These are phyloP conservation scores for Actinia equina DNA, from an alignment of 64 coral and sea anemone species.

Conservation along the genomic window DNA sequence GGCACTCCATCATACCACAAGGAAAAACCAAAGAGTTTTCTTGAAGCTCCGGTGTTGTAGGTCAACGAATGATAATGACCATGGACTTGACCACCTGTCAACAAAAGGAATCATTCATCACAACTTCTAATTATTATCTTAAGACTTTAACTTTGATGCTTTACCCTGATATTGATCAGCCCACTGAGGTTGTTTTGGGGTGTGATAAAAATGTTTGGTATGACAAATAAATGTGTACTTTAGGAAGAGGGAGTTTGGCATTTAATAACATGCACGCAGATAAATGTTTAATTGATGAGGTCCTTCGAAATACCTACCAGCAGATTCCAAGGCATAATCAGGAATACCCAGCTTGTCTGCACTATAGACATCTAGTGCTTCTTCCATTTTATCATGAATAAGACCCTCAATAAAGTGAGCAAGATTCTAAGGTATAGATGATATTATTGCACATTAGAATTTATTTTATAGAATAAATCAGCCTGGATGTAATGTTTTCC, in stretches of 20 bases:
- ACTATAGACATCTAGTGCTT: slow-evolving; percentile 54
- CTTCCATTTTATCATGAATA: slow-evolving; percentile 39
- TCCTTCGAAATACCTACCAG: slow-evolving; percentile 7
- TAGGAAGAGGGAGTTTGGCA: too few relatives aligned
- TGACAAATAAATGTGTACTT: too few relatives aligned
- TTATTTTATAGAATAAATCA: too few relatives aligned
- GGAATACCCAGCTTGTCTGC: slow-evolving; percentile 81
- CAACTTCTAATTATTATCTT: too few relatives aligned
- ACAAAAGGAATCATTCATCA: not conserved
- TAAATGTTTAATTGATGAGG: too few relatives aligned
- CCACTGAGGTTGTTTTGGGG: too few relatives aligned
- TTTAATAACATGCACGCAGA: too few relatives aligned
- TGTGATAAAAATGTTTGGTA: too few relatives aligned
- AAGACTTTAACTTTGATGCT: too few relatives aligned
- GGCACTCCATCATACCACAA: slow-evolving; percentile 70
- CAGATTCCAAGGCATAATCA: slow-evolving; percentile 68
- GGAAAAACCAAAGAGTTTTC: slow-evolving; percentile 60
- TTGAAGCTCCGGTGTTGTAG: slow-evolving; percentile 44
- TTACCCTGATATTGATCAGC: too few relatives aligned
- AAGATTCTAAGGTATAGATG: not conserved
- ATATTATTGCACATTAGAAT: not conserved
- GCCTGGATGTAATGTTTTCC: too few relatives aligned
- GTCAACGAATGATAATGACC: slow-evolving; percentile 54
- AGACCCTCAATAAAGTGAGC: slow-evolving; percentile 7
- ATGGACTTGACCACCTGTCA: slow-evolving; percentile 72